A percentile compares a stretch with the other conserved stretches of the same genome.
phyloP scores from a whole-genome alignment of 1,140 invertebrate species.

The Anagrus nilaparvatae region DNA sequence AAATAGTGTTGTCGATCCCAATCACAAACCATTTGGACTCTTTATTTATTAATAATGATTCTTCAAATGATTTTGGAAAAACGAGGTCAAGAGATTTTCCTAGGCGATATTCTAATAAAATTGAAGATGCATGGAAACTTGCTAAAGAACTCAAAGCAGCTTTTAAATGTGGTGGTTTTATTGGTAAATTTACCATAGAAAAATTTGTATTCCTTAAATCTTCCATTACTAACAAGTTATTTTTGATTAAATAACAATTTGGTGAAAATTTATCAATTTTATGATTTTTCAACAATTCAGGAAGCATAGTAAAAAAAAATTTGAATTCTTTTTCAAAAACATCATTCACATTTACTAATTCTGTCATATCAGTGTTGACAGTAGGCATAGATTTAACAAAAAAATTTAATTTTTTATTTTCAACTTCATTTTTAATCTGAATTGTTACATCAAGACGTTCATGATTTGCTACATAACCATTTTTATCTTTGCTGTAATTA shows the following conservation, averaged over 20 bases:
- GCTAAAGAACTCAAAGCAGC: conserved; percentile 43
- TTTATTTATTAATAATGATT: too few relatives aligned
- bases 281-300: conserved; percentile 27
- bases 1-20: too few relatives aligned
- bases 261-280: conserved; percentile 28
- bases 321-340: conserved; percentile 42
- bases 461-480: too few relatives aligned
- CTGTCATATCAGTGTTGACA: conserved; percentile 28
- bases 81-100: conserved; percentile 31
- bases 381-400: conserved; percentile 44
- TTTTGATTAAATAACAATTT: conserved; percentile 35
- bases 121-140: conserved; percentile 45
- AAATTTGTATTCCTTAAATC: conserved; percentile 36
- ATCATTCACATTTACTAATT: conserved; percentile 39
- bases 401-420: conserved; percentile 29
- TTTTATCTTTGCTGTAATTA: too few relatives aligned
- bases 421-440: too few relatives aligned
- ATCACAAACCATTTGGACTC: too few relatives aligned
- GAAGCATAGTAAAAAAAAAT: conserved; percentile 38
- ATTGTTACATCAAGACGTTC: too few relatives aligned
- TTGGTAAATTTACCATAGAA: conserved; percentile 25
- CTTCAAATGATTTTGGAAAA: conserved; percentile 39
- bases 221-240: conserved; percentile 39
- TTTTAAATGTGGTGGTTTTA: conserved; percentile 38
- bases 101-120: conserved; percentile 40